These are phyloP conservation scores for Parazoanthus swiftii DNA, from an alignment of 92 coral and sea anemone genomes.

Conservation along the genomic window DNA sequence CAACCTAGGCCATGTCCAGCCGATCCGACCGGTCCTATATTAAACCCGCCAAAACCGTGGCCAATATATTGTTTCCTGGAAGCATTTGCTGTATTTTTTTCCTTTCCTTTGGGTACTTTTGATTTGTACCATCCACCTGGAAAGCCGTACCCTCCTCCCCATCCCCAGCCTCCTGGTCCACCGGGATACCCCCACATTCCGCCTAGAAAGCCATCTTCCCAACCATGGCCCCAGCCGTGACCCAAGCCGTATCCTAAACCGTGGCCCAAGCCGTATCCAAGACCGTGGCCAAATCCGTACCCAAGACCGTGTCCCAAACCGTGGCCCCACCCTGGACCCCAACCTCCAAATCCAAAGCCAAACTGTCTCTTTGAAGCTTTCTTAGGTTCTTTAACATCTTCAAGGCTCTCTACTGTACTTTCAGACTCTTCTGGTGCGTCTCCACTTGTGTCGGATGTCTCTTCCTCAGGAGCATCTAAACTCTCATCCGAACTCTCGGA, in stretches of 20 bases:
- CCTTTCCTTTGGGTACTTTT: constrained; percentile 47
- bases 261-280: constrained; percentile 62
- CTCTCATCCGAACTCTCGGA: constrained; percentile 12
- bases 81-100: constrained; percentile 2
- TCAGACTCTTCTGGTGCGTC: constrained; percentile 49
- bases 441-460: constrained; percentile 47
- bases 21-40: constrained; percentile 39
- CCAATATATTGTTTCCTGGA: constrained; percentile 62
- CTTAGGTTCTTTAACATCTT: constrained; percentile 22
- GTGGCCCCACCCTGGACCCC: constrained; percentile 39
- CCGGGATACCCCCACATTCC: constrained; percentile 47
- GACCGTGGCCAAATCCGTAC: constrained; percentile 60
- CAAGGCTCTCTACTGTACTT: constrained; percentile 39
- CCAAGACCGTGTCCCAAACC: constrained; percentile 42
- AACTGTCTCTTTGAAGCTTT: constrained; percentile 53
- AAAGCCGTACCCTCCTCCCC: constrained; percentile 57
- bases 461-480: constrained; percentile 50
- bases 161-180: constrained; percentile 25
- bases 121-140: constrained; percentile 55
- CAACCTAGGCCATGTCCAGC: constrained; percentile 60
- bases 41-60: constrained; percentile 41
- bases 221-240: constrained; percentile 47
- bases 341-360: constrained; percentile 39
- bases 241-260: constrained; percentile 24
- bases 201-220: constrained; percentile 54